These are phyloP conservation scores for Eleginops maclovinus DNA, from an alignment of 2,113 vertebrate species.

Conservation along the genomic window DNA sequence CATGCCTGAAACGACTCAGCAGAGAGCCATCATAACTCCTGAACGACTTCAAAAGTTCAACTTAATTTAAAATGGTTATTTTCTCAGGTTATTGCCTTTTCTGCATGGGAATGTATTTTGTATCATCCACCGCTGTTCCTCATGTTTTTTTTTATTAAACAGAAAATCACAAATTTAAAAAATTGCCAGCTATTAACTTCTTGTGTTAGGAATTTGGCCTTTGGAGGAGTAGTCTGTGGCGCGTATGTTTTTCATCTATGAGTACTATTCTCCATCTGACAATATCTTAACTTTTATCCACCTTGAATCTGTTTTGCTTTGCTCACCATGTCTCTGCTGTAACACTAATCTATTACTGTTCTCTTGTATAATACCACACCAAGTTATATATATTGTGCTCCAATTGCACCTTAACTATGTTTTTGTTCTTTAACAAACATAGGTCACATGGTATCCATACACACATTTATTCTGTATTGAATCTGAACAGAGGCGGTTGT, in stretches of 20 bases:
- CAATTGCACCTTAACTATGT: neutral
- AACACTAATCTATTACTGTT: neutral
- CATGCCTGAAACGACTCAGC: constrained; percentile 25
- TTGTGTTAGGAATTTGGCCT: constrained; percentile 28
- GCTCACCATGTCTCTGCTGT: neutral
- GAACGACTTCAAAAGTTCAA: constrained; percentile 18
- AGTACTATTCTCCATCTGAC: constrained; percentile 9
- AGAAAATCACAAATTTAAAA: constrained; percentile 57
- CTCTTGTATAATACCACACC: neutral
- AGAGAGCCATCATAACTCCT: constrained; percentile 26
- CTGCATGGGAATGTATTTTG: constrained; percentile 35
- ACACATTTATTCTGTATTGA: neutral
- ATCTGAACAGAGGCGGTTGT: constrained; percentile 7
- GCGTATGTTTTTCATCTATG: neutral
- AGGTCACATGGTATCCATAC: neutral
- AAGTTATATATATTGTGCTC: neutral
- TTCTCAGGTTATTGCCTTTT: constrained; percentile 67
- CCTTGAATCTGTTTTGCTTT: neutral
- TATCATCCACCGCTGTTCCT: constrained; percentile 29
- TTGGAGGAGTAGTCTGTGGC: constrained; percentile 24
- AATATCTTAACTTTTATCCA: neutral
- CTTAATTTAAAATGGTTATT: constrained; percentile 70
- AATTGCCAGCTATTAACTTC: constrained; percentile 46
- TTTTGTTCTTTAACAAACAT: neutral
- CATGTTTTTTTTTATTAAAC: constrained; percentile 52